Conservation (phyloP, 2,888 invertebrate genomes). For the Andrena trimmerana region DNA sequence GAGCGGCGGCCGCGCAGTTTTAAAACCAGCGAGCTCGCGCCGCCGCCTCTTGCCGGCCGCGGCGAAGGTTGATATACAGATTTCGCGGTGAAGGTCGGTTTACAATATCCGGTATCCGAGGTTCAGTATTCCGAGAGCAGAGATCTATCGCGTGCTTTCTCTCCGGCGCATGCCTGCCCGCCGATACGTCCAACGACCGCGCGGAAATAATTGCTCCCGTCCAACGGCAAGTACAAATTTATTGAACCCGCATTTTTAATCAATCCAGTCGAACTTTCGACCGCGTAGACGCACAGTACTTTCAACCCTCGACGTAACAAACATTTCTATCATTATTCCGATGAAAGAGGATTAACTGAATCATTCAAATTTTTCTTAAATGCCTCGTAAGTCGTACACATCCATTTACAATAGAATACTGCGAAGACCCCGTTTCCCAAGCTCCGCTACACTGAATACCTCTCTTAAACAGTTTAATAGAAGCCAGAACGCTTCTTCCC, state of each 20-base stretch:
- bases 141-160: slow-evolving; percentile 58
- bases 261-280: too few species aligned
- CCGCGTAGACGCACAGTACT: too few species aligned
- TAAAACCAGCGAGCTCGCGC: slow-evolving; percentile 18
- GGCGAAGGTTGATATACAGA: slow-evolving; percentile 64
- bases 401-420: too few species aligned
- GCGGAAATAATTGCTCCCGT: slow-evolving; percentile 41
- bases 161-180: slow-evolving; percentile 29
- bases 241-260: background rate
- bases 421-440: too few species aligned
- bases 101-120: slow-evolving; percentile 66
- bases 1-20: slow-evolving; percentile 46
- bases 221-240: slow-evolving; percentile 29
- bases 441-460: too few species aligned
- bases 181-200: slow-evolving; percentile 37
- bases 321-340: too few species aligned
- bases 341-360: too few species aligned
- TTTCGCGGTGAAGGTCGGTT: slow-evolving; percentile 70
- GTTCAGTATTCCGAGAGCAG: slow-evolving; percentile 52
- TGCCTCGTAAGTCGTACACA: too few species aligned
- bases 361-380: too few species aligned
- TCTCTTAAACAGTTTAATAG: too few species aligned
- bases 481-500: too few species aligned
- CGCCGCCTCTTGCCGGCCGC: slow-evolving; percentile 21
- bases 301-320: too few species aligned